Percentiles rank a stretch among this genome's conserved stretches.
phyloP scores from a whole-genome alignment of 2,113 vertebrate species.

The Sylvicapra grimmia region DNA sequence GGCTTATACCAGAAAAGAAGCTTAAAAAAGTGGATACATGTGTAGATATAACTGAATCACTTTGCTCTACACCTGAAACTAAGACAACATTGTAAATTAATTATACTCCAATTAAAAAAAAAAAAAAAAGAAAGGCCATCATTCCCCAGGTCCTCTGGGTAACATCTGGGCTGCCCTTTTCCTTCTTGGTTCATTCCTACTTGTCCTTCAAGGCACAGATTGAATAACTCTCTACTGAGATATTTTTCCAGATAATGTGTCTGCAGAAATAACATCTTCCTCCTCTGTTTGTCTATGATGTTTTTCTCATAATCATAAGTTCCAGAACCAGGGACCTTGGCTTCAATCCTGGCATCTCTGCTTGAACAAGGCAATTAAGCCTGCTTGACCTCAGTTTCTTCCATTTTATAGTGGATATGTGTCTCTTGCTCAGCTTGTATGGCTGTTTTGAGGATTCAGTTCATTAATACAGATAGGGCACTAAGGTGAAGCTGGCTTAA shows the following conservation, averaged over 20 bases:
- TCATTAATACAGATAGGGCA: not conserved
- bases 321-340: not conserved
- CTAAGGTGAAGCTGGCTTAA: not conserved
- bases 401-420: accelerated
- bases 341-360: not conserved
- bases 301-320: too few species aligned
- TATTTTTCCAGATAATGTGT: not conserved
- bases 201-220: not conserved
- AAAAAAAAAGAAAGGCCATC: not conserved
- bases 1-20: not conserved
- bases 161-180: not conserved
- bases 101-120: not conserved
- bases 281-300: not conserved
- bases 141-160: not conserved
- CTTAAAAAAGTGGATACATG: not conserved
- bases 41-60: not conserved
- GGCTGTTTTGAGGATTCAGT: not conserved
- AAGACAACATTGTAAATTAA: not conserved
- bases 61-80: not conserved
- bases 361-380: not conserved
- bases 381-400: not conserved
- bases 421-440: not conserved
- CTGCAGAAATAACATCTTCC: not conserved
- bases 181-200: not conserved
- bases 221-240: not conserved